Evolutionary conservation across 2,888 invertebrate genomes (phyloP), one percentile per base, ranked within the genome.

Genomic region (Melitaea athalia): DNA sequence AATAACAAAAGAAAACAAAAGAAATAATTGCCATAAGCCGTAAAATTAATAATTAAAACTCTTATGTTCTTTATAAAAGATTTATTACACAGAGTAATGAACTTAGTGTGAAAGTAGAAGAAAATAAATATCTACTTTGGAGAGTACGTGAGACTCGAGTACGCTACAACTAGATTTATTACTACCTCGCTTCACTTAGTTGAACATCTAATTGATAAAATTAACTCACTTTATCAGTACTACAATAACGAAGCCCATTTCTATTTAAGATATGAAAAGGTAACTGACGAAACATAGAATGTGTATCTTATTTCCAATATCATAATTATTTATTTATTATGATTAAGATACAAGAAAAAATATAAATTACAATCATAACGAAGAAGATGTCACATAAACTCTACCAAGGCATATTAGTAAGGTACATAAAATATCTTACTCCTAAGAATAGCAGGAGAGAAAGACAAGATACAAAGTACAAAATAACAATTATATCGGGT

Each of bases 151-250:
- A 52, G 47, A 45, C 67, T 62, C 62, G 62, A 70, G 67, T 62
- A 49, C 64, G 64, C 67, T 72, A 52, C 72, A 77, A 75, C 78
- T 78, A 83, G 82, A 85, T 85, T 85, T 85, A 86, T 85, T 80
- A 79, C 84, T 78, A 81, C 80, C 70, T 72, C 79, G 81, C 77
- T 76, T 77, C 79, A 76, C 76, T 77, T 77, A 75, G 64, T 71
- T 62, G 66, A 69, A 69, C 68, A 75, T 76, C 74, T 76, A 77
- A 79, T 79, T 79, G 78, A 78, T 78, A 79, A 76, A 76, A 78
- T 79, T 78, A 80, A 72, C 72, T 74, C 72, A 67, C 68, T 69
- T 61, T 52, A 31, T 52, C 52, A 62, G 53, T 64, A 53, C 33
- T 61, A 63, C 61, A 67, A 63, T 67, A 69, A 62, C 47, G 69